Evolutionary conservation across 2,113 vertebrate species (phyloP), one percentile per base, ranked within the genome.

Genomic region (Neolamprologus toae): DNA sequence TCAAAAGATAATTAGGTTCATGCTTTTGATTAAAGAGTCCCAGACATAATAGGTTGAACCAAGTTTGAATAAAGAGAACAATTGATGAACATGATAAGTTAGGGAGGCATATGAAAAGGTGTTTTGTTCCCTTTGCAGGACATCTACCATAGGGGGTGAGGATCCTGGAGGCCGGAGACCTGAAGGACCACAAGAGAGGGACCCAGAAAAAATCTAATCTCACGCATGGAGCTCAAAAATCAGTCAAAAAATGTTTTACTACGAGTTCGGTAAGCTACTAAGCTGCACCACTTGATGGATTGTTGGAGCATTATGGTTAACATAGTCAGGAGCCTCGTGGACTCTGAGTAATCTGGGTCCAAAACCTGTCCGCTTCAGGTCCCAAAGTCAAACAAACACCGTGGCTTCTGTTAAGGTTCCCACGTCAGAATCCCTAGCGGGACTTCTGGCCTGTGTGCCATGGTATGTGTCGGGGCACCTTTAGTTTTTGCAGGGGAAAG

Each of bases 161-260:
- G 31, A 31, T 31, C 2, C 1, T 31, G 1, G 6, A 31, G 31
- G 31, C 31, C 31, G 2, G 31, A 31, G 6, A 1, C 26, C 26
- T 28, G 26, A 28, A 2, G 31, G 6, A 31, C 31, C 31, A 31
- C 31, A 31, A 31, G 31, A 31, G 31, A 31, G 31, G 31, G 6
- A 7, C 6, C n/a, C n/a, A n/a, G n/a, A n/a, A n/a, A n/a, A n/a
- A n/a, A n/a, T n/a, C n/a, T n/a, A n/a, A n/a, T n/a, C n/a, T n/a
- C n/a, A n/a, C n/a, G n/a, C n/a, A n/a, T n/a, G n/a, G n/a, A n/a
- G 57, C 57, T 61, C 26, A 61, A 61, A 61, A 61, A 31, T 61
- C 57, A 31, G 14, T 61, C 57, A 61, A 61, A 16, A 31, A 31
- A 61, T 31, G 57, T 17, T 61, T 31, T 61, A 31, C 3, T 61